Evolutionary conservation across 2,113 vertebrate genomes (phyloP).

Genomic region (Alectura lathami): DNA sequence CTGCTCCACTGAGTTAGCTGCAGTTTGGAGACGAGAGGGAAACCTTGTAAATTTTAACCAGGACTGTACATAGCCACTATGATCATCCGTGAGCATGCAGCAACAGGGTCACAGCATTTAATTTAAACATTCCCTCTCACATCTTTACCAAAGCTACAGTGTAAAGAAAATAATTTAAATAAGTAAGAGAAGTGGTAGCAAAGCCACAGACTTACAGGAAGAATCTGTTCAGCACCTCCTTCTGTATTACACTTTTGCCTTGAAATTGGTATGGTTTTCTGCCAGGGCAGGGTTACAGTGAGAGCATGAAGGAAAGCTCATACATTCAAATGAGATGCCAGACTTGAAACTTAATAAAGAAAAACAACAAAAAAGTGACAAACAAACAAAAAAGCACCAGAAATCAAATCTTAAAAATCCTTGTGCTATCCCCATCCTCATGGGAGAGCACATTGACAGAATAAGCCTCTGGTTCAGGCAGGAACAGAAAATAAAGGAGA

Average conservation of each 20-base stretch:
- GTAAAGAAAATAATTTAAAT: not conserved
- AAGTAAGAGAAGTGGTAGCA: not conserved
- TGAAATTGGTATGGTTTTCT: not conserved
- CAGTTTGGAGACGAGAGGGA: not conserved
- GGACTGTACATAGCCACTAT: not conserved
- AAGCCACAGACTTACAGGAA: not conserved
- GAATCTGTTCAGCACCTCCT: not conserved
- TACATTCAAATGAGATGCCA: not conserved
- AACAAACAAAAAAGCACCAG: not conserved
- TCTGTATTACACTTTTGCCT: not conserved
- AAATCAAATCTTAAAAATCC: not conserved
- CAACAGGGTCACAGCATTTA: not conserved
- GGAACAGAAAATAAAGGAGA: not conserved
- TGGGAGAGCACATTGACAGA: not conserved
- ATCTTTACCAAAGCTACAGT: not conserved
- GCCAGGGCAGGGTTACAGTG: not conserved
- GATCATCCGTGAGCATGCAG: fast-evolving
- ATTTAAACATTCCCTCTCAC: not conserved
- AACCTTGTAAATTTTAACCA: not conserved
- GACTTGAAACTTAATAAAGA: not conserved
- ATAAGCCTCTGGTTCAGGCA: not conserved
- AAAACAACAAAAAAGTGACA: no score
- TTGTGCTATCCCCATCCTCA: not conserved
- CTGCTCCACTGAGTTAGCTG: not conserved
- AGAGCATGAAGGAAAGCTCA: not conserved